Evolutionary conservation across 2,113 vertebrate genomes (phyloP).

Genomic region (Peucedramus taeniatus): DNA sequence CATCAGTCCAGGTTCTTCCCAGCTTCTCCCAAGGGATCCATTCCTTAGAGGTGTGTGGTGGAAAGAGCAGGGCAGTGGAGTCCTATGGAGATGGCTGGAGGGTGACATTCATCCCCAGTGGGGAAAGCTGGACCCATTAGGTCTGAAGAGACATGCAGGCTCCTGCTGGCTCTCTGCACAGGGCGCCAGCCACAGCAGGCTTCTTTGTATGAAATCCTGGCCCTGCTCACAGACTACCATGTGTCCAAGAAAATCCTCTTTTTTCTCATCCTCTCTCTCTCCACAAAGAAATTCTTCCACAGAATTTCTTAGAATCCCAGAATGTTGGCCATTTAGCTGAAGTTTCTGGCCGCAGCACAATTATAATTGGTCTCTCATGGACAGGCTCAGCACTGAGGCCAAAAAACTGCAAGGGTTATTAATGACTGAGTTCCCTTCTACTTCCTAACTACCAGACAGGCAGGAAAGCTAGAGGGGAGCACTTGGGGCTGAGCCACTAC

Average conservation of each 20-base stretch:
- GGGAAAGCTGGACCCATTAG: neutral
- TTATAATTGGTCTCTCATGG: slow-evolving; percentile 43
- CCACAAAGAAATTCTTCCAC: slow-evolving; percentile 46
- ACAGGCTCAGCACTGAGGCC: neutral
- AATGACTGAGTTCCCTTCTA: slow-evolving; percentile 46
- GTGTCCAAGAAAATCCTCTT: slow-evolving; percentile 54
- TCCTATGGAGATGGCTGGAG: neutral
- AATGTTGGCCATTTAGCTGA: slow-evolving; percentile 27
- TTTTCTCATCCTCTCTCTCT: slow-evolving; percentile 25
- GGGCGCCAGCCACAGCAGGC: neutral
- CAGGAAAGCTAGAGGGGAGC: slow-evolving; percentile 31
- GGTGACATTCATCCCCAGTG: neutral
- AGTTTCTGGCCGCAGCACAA: slow-evolving; percentile 19
- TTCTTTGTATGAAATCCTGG: slow-evolving; percentile 44
- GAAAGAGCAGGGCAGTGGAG: neutral
- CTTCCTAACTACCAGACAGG: slow-evolving; percentile 39
- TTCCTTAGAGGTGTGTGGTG: neutral
- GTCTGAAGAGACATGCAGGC: neutral
- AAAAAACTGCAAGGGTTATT: slow-evolving; percentile 58
- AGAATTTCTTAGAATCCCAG: slow-evolving; percentile 58
- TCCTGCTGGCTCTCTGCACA: neutral
- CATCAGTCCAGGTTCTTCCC: neutral
- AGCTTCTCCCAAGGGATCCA: neutral
- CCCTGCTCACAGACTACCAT: neutral
- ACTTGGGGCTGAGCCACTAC: slow-evolving; percentile 20